Evolutionary conservation across 2,113 vertebrate species (phyloP).

Genomic region (Aythya baeri): DNA sequence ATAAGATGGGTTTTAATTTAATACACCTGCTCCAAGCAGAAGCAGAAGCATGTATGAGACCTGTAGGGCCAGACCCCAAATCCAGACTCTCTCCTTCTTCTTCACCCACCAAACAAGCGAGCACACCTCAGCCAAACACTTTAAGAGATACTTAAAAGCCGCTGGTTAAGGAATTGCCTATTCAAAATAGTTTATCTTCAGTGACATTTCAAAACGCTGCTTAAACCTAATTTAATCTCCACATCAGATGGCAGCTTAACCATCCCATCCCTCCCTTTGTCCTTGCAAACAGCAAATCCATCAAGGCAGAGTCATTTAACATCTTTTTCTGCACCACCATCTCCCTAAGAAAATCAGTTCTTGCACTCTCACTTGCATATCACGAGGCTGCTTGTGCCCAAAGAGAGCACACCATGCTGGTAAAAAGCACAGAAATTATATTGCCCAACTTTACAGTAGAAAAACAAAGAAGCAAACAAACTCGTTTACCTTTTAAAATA

Average conservation of each 20-base stretch:
- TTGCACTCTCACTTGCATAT: background rate
- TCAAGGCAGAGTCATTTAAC: background rate
- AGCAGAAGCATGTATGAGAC: too few relatives aligned
- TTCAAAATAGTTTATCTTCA: background rate
- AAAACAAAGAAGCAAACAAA: accelerated
- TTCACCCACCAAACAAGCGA: background rate
- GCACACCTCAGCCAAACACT: background rate
- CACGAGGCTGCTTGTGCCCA: background rate
- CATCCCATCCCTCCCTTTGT: background rate
- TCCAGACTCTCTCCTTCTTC: background rate
- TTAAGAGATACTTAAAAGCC: background rate
- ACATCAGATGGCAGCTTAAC: accelerated
- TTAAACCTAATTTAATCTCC: background rate
- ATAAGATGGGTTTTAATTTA: background rate
- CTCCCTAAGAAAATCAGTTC: background rate
- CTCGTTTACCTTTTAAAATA: background rate
- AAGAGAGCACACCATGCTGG: background rate
- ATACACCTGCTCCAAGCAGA: background rate
- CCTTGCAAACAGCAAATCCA: background rate
- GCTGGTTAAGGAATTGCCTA: background rate
- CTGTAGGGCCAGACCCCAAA: background rate
- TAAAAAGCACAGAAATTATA: background rate
- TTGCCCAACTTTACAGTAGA: accelerated
- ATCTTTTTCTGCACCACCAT: background rate
- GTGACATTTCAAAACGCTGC: background rate